phyloP scores from a whole-genome alignment of 2,888 invertebrate genomes.

The Belgica antarctica region DNA sequence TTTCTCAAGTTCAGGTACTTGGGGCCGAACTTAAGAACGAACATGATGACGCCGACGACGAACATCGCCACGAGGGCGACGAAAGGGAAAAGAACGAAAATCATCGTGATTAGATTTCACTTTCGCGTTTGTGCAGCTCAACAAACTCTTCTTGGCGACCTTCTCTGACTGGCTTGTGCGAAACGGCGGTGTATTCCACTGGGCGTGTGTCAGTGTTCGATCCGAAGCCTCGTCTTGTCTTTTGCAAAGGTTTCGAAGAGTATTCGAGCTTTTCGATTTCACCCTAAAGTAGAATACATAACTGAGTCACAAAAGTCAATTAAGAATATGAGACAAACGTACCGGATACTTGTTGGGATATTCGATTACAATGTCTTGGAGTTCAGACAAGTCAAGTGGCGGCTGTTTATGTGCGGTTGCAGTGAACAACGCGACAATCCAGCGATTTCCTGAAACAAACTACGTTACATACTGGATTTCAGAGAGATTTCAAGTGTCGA shows the following conservation, averaged over 20 bases:
- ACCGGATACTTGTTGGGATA: slow-evolving; percentile 48
- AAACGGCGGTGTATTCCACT: slow-evolving; percentile 33
- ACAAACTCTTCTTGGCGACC: slow-evolving; percentile 55
- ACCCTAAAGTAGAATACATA: slow-evolving; percentile 29
- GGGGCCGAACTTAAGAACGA: slow-evolving; percentile 73
- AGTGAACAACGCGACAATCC: slow-evolving; percentile 81
- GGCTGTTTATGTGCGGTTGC: slow-evolving; percentile 79
- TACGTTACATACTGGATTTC: slow-evolving; percentile 4
- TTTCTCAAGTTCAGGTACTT: slow-evolving; percentile 48
- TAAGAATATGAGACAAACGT: not conserved
- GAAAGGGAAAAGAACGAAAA: slow-evolving; percentile 75
- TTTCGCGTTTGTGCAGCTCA: slow-evolving; percentile 74
- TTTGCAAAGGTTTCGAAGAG: slow-evolving; percentile 28
- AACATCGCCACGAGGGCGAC: slow-evolving; percentile 70
- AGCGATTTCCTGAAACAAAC: slow-evolving; percentile 73
- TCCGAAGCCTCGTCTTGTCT: slow-evolving; percentile 35
- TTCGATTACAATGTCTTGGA: slow-evolving; percentile 58
- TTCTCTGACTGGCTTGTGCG: slow-evolving; percentile 24
- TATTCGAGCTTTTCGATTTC: slow-evolving; percentile 49
- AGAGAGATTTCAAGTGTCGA: slow-evolving; percentile 46
- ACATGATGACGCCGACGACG: slow-evolving; percentile 70
- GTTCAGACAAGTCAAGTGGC: slow-evolving; percentile 73
- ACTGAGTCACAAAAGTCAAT: not conserved
- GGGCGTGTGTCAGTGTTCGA: slow-evolving; percentile 46
- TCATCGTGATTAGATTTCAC: slow-evolving; percentile 67